Percentiles rank a stretch among this genome's conserved stretches.
Conservation (phyloP, 2,797 vertebrate species). For the Bradypodion ventrale region DNA sequence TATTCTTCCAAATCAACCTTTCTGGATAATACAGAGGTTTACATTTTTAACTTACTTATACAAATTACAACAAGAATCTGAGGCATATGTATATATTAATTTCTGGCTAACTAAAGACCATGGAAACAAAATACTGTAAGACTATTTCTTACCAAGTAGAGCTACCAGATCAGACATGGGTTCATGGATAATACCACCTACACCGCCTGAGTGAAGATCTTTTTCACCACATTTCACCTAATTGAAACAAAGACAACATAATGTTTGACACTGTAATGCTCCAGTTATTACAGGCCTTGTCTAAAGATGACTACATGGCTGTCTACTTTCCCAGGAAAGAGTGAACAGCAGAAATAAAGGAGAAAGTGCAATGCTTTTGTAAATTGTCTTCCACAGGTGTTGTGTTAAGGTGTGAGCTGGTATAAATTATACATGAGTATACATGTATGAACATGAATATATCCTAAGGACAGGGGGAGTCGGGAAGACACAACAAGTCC, state of each 20-base stretch:
- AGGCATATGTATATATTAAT: neutral
- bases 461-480: no score
- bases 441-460: no score
- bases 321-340: no score
- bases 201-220: constrained; percentile 91
- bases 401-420: no score
- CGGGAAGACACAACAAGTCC: no score
- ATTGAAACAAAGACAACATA: constrained; percentile 21
- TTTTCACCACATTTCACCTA: constrained; percentile 87
- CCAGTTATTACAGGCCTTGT: no score
- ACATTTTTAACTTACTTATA: neutral
- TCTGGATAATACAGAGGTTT: neutral
- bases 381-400: no score
- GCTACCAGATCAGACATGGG: constrained; percentile 89
- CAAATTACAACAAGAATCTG: neutral
- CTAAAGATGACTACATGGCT: no score
- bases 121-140: neutral
- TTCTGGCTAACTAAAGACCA: neutral
- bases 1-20: neutral
- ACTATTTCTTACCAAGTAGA: constrained; percentile 81
- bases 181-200: constrained; percentile 88
- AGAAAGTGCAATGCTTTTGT: no score
- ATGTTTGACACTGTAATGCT: neutral
- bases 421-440: no score
- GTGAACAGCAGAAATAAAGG: no score